Conservation (phyloP, 2,888 invertebrate species). For the Sceliomorpha sp. region DNA sequence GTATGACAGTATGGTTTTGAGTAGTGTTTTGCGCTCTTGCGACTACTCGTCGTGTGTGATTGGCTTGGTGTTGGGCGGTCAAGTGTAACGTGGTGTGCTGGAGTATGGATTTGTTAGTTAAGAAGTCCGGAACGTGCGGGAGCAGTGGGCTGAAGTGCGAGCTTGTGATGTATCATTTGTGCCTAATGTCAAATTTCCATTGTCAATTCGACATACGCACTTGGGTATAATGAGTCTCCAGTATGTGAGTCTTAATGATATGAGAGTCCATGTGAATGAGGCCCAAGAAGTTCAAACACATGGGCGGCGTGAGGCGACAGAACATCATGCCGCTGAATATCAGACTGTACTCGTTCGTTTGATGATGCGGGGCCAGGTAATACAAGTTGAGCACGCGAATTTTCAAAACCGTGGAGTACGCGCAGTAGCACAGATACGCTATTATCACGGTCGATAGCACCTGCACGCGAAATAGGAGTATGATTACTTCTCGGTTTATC, state of each 20-base stretch:
- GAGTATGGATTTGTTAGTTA: no score
- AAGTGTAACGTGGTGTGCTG: no score
- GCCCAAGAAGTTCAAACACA: slow-evolving; percentile 98
- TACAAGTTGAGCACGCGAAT: slow-evolving; percentile 97
- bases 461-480: no score
- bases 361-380: slow-evolving; percentile 97
- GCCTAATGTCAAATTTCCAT: no score
- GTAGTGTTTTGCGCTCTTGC: no score
- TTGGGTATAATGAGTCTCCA: slow-evolving; percentile 97
- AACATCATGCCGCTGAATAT: slow-evolving; percentile 99
- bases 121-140: no score
- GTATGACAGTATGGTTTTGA: no score
- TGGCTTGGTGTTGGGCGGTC: no score
- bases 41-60: no score
- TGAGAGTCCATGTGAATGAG: slow-evolving; percentile 99
- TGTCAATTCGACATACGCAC: slow-evolving; percentile 81
- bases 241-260: slow-evolving; percentile 88
- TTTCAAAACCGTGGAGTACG: slow-evolving; percentile 98
- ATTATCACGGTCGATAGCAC: slow-evolving; percentile 94
- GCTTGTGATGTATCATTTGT: no score
- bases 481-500: no score
- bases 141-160: no score
- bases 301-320: slow-evolving; percentile 97
- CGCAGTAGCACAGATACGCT: slow-evolving; percentile 97
- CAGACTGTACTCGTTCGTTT: slow-evolving; percentile 98